Conservation (phyloP, 2,888 invertebrate genomes). For the Chymomyza fuscimana region DNA sequence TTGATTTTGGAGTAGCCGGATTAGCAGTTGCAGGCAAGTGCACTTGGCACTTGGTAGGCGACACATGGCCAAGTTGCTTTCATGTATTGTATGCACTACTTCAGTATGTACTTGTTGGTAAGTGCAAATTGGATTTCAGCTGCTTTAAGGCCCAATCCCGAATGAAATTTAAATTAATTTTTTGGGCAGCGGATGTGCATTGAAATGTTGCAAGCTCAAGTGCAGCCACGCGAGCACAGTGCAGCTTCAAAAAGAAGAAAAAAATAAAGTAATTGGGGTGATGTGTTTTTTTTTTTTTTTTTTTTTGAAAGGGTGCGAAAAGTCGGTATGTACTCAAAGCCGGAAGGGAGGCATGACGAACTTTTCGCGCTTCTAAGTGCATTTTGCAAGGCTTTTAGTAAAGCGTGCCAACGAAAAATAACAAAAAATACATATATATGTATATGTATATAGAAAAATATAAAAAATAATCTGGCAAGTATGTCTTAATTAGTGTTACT, state of each 20-base stretch:
- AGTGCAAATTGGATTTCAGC: slow-evolving; percentile 7
- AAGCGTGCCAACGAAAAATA: slow-evolving; percentile 10
- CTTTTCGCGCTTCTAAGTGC: slow-evolving; percentile 5
- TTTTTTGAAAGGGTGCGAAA: slow-evolving; percentile 19
- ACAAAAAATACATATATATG: background rate
- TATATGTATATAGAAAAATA: background rate
- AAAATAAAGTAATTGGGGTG: background rate
- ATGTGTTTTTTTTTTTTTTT: background rate
- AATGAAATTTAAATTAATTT: slow-evolving; percentile 3
- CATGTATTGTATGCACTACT: background rate
- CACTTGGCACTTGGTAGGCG: background rate
- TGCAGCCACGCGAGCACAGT: slow-evolving; percentile 1
- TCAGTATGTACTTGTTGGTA: background rate
- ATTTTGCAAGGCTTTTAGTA: slow-evolving; percentile 7
- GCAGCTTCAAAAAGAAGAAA: background rate
- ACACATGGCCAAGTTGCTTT: background rate
- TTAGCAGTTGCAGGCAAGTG: background rate
- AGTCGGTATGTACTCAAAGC: slow-evolving; percentile 2
- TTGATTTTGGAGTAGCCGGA: background rate
- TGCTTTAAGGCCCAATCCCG: slow-evolving; percentile 3
- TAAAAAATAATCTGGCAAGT: slow-evolving; percentile 9
- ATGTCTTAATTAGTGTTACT: slow-evolving; percentile 20
- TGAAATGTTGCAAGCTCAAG: slow-evolving; percentile 2
- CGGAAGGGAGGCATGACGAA: slow-evolving; percentile 7
- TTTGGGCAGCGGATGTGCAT: background rate